Evolutionary conservation across 1,140 invertebrate genomes (phyloP).

Genomic region (Colletes latitarsis): DNA sequence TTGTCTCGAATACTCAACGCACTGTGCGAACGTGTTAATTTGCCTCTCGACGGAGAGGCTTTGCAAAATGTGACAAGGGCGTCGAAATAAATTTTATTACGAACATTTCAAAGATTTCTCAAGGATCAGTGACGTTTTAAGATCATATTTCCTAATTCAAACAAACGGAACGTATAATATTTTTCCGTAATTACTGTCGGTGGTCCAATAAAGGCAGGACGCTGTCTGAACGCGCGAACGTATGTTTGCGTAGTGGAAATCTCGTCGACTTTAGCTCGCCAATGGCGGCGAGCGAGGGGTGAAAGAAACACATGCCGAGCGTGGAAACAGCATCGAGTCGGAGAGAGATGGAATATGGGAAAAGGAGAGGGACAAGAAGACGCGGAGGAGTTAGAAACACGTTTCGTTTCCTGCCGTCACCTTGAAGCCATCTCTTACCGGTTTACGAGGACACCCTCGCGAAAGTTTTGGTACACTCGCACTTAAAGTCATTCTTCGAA

Average conservation of each 20-base stretch:
- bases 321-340: slow-evolving; percentile 15
- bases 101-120: too few species aligned
- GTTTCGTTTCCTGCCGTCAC: slow-evolving; percentile 60
- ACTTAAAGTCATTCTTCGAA: slow-evolving; percentile 65
- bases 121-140: too few species aligned
- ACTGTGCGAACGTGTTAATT: too few species aligned
- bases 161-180: neutral
- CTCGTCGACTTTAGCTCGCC: slow-evolving; percentile 49
- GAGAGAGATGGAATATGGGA: neutral
- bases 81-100: too few species aligned
- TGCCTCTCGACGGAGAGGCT: too few species aligned
- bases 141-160: too few species aligned
- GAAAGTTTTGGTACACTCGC: slow-evolving; percentile 57
- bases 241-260: slow-evolving; percentile 30
- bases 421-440: slow-evolving; percentile 61
- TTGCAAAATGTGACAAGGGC: too few species aligned
- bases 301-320: slow-evolving; percentile 32
- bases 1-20: too few species aligned
- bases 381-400: slow-evolving; percentile 55
- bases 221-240: slow-evolving; percentile 24
- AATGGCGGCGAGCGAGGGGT: slow-evolving; percentile 3
- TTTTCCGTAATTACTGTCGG: neutral
- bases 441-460: slow-evolving; percentile 56
- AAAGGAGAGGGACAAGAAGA: neutral
- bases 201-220: neutral